phyloP scores from a whole-genome alignment of 2,797 vertebrate genomes.

The Psittacula echo region DNA sequence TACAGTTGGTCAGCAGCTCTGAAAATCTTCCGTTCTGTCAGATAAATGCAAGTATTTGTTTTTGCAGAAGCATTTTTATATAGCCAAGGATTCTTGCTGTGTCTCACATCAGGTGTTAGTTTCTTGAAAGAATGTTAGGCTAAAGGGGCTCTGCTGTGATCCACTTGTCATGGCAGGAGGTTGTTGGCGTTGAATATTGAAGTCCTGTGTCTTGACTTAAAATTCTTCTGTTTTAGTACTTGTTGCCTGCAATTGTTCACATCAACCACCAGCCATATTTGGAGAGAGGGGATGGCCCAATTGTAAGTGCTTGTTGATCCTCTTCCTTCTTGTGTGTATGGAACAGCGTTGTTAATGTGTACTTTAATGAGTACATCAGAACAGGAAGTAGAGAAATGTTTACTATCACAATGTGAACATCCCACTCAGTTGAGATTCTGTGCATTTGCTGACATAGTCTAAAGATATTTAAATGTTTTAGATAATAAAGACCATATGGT shows the following conservation, averaged over 20 bases:
- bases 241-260: constrained; percentile 96
- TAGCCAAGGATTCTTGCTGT: background rate
- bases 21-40: background rate
- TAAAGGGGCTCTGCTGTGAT: background rate
- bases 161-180: background rate
- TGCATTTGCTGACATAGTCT: background rate
- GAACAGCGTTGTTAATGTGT: background rate
- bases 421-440: constrained; percentile 5
- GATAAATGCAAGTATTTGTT: background rate
- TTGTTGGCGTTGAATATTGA: background rate
- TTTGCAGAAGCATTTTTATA: background rate
- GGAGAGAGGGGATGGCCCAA: constrained; percentile 97
- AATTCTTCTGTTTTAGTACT: constrained; percentile 81
- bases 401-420: background rate
- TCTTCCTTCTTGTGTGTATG: background rate
- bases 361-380: background rate
- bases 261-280: constrained; percentile 98
- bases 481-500: constrained; percentile 31
- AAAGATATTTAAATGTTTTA: background rate
- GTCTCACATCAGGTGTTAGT: background rate
- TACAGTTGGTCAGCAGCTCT: background rate
- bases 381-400: background rate
- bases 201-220: background rate
- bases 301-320: constrained; percentile 84
- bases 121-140: background rate